Evolutionary conservation across 2,113 vertebrate species (phyloP).

Genomic region (Danio rerio): GRCz12tu NC_133184.1:42719001-42719500

Average conservation of each 20-base stretch:
- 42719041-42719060: slow-evolving; percentile 35
- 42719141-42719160: slow-evolving; percentile 60
- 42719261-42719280: slow-evolving; percentile 60
- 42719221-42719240: slow-evolving; percentile 61
- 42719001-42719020: slow-evolving; percentile 50
- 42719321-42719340: slow-evolving; percentile 67
- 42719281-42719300: slow-evolving; percentile 73
- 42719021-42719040: slow-evolving; percentile 50
- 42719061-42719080: slow-evolving; percentile 46
- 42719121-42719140: slow-evolving; percentile 57
- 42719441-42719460: no score
- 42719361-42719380: slow-evolving; percentile 53
- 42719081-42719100: slow-evolving; percentile 38
- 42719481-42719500: no score
- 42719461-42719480: no score
- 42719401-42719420: slow-evolving; percentile 7
- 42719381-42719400: slow-evolving; percentile 1
- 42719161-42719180: slow-evolving; percentile 54
- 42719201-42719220: slow-evolving; percentile 64
- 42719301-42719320: slow-evolving; percentile 54
- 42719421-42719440: neutral
- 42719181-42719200: slow-evolving; percentile 57
- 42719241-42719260: slow-evolving; percentile 57
- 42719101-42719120: slow-evolving; percentile 58
- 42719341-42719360: slow-evolving; percentile 64